These are phyloP conservation scores for Drosophila stalkeri DNA, from an alignment of 2,888 invertebrate genomes.

Conservation along the genomic window DNA sequence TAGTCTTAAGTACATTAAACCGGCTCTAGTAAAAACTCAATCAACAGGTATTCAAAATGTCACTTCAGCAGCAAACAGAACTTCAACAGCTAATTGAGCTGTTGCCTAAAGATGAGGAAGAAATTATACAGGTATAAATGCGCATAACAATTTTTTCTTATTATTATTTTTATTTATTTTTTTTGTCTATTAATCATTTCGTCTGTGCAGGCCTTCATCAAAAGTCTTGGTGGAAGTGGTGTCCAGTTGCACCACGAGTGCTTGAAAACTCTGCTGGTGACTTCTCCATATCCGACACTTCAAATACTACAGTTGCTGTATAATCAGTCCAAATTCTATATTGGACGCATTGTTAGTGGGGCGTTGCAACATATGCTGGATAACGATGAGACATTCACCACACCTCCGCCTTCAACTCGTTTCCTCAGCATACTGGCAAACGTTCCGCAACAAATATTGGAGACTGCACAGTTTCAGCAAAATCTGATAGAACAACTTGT, in stretches of 20 bases:
- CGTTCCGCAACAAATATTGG: slow-evolving; percentile 66
- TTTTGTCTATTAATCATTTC: neutral
- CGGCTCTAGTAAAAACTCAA: slow-evolving; percentile 1
- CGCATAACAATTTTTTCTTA: neutral
- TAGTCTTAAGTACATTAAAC: neutral
- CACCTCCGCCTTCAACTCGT: slow-evolving; percentile 23
- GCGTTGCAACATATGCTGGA: slow-evolving; percentile 56
- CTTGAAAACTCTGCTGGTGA: slow-evolving; percentile 41
- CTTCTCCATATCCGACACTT: slow-evolving; percentile 67
- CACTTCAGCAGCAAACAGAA: slow-evolving; percentile 43
- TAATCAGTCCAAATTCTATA: slow-evolving; percentile 50
- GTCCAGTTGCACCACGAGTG: slow-evolving; percentile 32
- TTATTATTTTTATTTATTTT: neutral
- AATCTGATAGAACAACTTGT: slow-evolving; percentile 53
- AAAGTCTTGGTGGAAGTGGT: slow-evolving; percentile 35
- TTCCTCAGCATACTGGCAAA: slow-evolving; percentile 73
- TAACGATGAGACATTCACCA: slow-evolving; percentile 22
- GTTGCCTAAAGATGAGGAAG: slow-evolving; percentile 57
- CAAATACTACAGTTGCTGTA: slow-evolving; percentile 60
- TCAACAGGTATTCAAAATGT: slow-evolving; percentile 56
- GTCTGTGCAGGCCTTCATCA: slow-evolving; percentile 50
- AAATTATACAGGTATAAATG: slow-evolving; percentile 60
- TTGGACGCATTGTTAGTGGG: slow-evolving; percentile 48
- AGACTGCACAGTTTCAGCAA: slow-evolving; percentile 48
- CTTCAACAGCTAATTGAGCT: slow-evolving; percentile 61